Base-by-base conservation (phyloP, 1,140 invertebrate species). In the Drosophila murphyi region DNA sequence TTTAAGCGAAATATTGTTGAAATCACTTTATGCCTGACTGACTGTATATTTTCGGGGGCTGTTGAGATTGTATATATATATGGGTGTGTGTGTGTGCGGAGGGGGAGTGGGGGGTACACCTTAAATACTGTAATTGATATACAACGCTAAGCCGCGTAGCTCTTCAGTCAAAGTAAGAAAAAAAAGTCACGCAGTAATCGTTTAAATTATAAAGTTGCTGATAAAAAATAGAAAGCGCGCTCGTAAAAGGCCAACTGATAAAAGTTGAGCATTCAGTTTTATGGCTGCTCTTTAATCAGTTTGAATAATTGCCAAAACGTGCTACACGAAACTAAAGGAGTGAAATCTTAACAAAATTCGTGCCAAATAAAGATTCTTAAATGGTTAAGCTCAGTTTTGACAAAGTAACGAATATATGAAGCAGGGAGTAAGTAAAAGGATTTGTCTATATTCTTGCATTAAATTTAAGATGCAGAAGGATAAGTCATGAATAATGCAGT, bases 1-100 rank as follows among this genome's bases (percentile, higher is more conserved):
- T 85, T 91, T 91, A 91, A 78, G 80, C 80, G 61, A 91, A 91
- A 91, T 91, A 91, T 91, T 91, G 88, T 91, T 62, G 78, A 85
- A 91, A 91, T 91, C 88, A 88, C 72, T 89, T 91, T 91, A 75
- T 77, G 78, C 85, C 79, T 57, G 72, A 89, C 54, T 83, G 85
- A 61, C 60, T 78, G 47, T 43, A 43, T 60, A 20, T 73, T 72
- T 74, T 55, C 50, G 12, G 48, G 57, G 50, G 7, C 34, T 31
- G 32, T 20, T 20, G 20, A 20, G 20, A 20, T 20, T 20, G 20
- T 20, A 20, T 20, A 20, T 20, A 20, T 20, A 20, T 20, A 20
- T 20, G 20, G 0, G 20, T 20, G 20, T 20, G 20, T 20, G 20
- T 20, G 1, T 20, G 20, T 20, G 20, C 20, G 20, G 20, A 8